Percentiles rank a stretch among this genome's conserved stretches.
Conservation (phyloP, 2,113 vertebrate genomes). For the Aspidoscelis tigris region DNA sequence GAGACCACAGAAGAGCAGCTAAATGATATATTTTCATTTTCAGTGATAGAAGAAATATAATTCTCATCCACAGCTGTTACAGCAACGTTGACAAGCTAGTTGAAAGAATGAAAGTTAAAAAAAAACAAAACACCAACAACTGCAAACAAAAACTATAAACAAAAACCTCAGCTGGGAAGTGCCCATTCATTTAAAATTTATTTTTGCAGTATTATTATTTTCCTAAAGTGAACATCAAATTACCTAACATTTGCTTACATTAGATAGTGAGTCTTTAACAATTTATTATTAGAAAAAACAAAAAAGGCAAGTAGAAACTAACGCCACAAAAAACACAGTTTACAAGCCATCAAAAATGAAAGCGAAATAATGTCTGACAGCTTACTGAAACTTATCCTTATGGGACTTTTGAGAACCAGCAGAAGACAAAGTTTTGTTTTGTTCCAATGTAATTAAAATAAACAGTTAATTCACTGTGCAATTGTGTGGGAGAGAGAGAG, state of each 20-base stretch:
- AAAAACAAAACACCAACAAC: not conserved
- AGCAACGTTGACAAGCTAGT: constrained; percentile 65
- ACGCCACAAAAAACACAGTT: constrained; percentile 58
- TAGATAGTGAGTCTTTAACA: constrained; percentile 65
- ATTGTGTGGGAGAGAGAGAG: too few species aligned
- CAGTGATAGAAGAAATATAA: constrained; percentile 53
- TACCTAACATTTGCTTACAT: constrained; percentile 66
- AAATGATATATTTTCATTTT: constrained; percentile 47
- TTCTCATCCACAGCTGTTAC: constrained; percentile 39
- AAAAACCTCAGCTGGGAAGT: constrained; percentile 72
- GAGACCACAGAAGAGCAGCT: constrained; percentile 46
- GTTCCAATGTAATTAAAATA: constrained; percentile 48
- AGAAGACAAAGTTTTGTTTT: constrained; percentile 51
- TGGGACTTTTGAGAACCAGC: constrained; percentile 50
- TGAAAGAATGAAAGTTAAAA: constrained; percentile 63
- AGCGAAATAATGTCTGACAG: constrained; percentile 51
- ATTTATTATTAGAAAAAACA: constrained; percentile 64
- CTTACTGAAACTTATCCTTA: constrained; percentile 53
- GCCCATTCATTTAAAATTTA: constrained; percentile 73
- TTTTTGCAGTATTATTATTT: constrained; percentile 67
- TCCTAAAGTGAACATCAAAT: constrained; percentile 71
- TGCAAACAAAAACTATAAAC: not conserved
- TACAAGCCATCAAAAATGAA: constrained; percentile 58
- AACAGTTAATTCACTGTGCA: too few species aligned
- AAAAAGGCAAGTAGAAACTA: constrained; percentile 55